Evolutionary conservation across 23 tunicate genomes (phyloP), one percentile per base, ranked within the genome.

Genomic region (Ascidia mentula): DNA sequence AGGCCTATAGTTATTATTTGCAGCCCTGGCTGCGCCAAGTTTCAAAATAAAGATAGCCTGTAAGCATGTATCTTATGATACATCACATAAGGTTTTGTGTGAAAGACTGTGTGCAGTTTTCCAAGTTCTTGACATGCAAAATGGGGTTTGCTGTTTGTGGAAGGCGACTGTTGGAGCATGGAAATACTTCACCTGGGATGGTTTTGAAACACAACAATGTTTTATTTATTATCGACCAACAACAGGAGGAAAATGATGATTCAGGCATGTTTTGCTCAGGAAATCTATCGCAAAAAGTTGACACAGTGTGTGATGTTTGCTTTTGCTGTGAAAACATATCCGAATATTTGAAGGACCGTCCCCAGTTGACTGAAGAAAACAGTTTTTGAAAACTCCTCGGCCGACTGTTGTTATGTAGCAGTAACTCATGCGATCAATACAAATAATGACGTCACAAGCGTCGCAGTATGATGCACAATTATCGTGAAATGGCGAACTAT

Each of bases 11-110:
- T n/a, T n/a, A n/a, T n/a, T n/a, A n/a, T n/a, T n/a, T n/a, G n/a
- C n/a, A n/a, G n/a, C n/a, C n/a, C n/a, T n/a, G n/a, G n/a, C n/a
- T n/a, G n/a, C n/a, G n/a, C n/a, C n/a, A n/a, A n/a, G n/a, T n/a
- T n/a, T n/a, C n/a, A n/a, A n/a, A n/a, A n/a, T n/a, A n/a, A n/a
- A n/a, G n/a, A n/a, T n/a, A n/a, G n/a, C n/a, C n/a, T n/a, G n/a
- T n/a, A 38, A 76, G 76, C n/a, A 40, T 81, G 35, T 18, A 60
- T 5, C 65, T 53, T 5, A 28, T 53, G 24, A 53, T 53, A 20
- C 65, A 53, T 53, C 65, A 53, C 65, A 53, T 53, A 53, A 53
- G 65, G 24, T 53, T 53, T 53, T 53, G 65, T 53, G 65, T 53
- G 4, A 53, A 53, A 28, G 65, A 53, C 65, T 5, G 65, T 53